Percentiles rank a stretch among this genome's conserved stretches.
Evolutionary conservation across 2,888 invertebrate species (phyloP).

Genomic region (Tridacna crocea): DNA sequence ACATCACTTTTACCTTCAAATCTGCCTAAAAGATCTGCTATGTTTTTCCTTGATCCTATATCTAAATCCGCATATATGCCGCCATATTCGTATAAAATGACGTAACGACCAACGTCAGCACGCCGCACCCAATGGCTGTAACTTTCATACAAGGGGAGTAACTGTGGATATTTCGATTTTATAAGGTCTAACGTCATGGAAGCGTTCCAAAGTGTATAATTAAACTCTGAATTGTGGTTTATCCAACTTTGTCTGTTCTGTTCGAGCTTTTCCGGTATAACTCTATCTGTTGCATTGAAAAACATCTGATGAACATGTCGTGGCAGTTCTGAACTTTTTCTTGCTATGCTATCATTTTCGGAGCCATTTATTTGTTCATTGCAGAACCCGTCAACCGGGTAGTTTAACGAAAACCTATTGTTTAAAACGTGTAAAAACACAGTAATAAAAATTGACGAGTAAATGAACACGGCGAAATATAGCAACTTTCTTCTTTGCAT

Average conservation of each 20-base stretch:
- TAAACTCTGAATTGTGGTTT: slow-evolving; percentile 4
- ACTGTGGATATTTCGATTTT: slow-evolving; percentile 25
- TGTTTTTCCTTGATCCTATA: slow-evolving; percentile 13
- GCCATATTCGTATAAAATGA: slow-evolving; percentile 43
- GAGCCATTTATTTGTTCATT: background rate
- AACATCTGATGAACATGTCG: slow-evolving; percentile 45
- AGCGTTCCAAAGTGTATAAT: slow-evolving; percentile 46
- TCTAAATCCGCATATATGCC: slow-evolving; percentile 49
- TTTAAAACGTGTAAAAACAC: background rate
- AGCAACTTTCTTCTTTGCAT: background rate
- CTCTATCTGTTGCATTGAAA: slow-evolving; percentile 33
- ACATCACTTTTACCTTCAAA: slow-evolving; percentile 21
- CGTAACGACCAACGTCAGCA: slow-evolving; percentile 43
- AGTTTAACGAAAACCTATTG: background rate
- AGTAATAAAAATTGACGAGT: background rate
- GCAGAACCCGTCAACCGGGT: background rate
- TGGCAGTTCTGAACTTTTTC: background rate
- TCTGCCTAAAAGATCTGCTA: background rate
- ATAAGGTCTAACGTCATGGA: slow-evolving; percentile 38
- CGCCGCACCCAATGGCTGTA: slow-evolving; percentile 48
- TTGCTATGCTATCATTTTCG: background rate
- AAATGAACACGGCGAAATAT: background rate
- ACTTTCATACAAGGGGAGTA: slow-evolving; percentile 31
- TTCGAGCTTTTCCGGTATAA: slow-evolving; percentile 26
- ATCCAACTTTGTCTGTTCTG: slow-evolving; percentile 26